Conservation (phyloP, 2,113 vertebrate species). For the Neodontobutis hainanensis region DNA sequence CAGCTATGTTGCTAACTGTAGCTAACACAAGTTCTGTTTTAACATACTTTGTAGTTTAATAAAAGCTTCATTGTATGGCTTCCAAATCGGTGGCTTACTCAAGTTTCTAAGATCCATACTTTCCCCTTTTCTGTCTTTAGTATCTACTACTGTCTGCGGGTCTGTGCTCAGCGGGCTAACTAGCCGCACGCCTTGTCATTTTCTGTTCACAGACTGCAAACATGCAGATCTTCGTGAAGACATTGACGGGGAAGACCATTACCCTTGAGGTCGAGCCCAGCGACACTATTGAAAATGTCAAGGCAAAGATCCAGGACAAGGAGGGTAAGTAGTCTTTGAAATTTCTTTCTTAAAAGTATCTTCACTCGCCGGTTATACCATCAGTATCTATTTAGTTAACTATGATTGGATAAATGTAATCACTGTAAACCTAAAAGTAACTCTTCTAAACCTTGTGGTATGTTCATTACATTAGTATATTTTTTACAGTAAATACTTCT, state of each 20-base stretch:
- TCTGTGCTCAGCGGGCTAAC: not conserved
- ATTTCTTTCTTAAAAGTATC: not conserved
- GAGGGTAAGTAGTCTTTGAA: conserved; percentile 76
- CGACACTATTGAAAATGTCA: conserved; percentile 92
- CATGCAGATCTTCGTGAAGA: conserved; percentile 96
- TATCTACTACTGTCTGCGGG: not conserved
- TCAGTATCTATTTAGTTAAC: no score
- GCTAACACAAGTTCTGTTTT: not conserved
- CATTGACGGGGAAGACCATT: conserved; percentile 92
- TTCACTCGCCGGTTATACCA: no score
- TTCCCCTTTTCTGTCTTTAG: no score
- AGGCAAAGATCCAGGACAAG: conserved; percentile 92
- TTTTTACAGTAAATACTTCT: no score
- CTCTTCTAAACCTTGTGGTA: no score
- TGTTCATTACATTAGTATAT: no score
- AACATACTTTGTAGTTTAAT: not conserved
- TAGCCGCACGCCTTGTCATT: not conserved
- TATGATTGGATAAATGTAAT: no score
- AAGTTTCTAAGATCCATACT: no score
- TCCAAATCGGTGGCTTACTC: no score
- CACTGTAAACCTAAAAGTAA: no score
- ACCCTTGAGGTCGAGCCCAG: conserved; percentile 92
- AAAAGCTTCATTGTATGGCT: not conserved
- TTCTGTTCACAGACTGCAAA: conserved; percentile 67
- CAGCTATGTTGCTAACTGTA: conserved; percentile 11